These are phyloP conservation scores for Drosophila sordidula DNA, from an alignment of 2,888 invertebrate genomes.

Conservation along the genomic window DNA sequence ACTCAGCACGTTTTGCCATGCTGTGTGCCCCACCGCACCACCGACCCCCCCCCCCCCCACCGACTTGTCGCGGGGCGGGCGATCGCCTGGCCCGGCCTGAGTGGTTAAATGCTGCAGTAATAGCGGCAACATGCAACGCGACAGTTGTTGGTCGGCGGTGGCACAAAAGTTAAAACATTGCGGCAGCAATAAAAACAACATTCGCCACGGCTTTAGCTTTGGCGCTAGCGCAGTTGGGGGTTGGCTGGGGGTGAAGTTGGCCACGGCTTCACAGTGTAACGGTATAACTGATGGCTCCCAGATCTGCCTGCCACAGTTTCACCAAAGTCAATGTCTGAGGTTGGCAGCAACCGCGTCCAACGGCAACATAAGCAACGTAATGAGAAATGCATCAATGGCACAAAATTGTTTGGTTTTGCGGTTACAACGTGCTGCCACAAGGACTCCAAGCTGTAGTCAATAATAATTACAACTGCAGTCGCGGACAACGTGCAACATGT, in stretches of 20 bases:
- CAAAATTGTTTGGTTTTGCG: conserved; percentile 44
- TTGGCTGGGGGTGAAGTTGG: conserved; percentile 16
- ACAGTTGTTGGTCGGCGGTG: conserved; percentile 52
- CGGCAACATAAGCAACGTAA: conserved; percentile 49
- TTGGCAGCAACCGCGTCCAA: conserved; percentile 51
- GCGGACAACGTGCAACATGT: conserved; percentile 23
- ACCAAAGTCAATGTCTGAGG: conserved; percentile 78
- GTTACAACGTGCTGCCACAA: conserved; percentile 18
- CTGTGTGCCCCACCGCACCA: conserved; percentile 53
- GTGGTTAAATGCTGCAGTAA: conserved; percentile 80
- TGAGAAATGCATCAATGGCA: conserved; percentile 67
- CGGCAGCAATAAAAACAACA: conserved; percentile 80
- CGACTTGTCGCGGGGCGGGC: conserved; percentile 22
- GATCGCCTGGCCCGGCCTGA: conserved; percentile 53
- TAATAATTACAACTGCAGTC: conserved; percentile 33
- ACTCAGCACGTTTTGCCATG: conserved; percentile 77
- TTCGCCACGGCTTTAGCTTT: conserved; percentile 53
- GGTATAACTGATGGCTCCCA: conserved; percentile 64
- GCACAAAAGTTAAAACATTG: conserved; percentile 77
- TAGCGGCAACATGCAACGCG: conserved; percentile 80
- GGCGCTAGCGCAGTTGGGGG: conserved; percentile 19
- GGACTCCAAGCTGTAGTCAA: conserved; percentile 19
- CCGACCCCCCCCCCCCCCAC: too few relatives aligned
- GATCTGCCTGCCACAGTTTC: conserved; percentile 60
- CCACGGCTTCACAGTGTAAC: conserved; percentile 44